These are phyloP conservation scores for Malurus elegans DNA, from an alignment of 2,113 vertebrate species.

Conservation along the genomic window DNA sequence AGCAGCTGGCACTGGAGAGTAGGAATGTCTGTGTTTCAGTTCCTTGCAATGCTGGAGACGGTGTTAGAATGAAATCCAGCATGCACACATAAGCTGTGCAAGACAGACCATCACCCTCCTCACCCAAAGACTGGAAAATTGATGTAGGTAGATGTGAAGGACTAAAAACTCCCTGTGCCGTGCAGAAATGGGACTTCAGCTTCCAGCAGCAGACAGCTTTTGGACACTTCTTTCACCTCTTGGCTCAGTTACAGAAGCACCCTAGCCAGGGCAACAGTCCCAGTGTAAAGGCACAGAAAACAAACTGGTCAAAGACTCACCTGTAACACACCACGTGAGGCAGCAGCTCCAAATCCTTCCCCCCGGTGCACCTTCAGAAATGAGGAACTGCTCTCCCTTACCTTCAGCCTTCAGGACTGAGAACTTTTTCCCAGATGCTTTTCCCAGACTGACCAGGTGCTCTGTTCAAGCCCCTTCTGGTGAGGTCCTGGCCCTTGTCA, in stretches of 20 bases:
- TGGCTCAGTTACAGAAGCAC: neutral
- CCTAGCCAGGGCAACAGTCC: neutral
- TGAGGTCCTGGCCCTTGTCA: neutral
- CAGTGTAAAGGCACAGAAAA: neutral
- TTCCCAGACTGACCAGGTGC: neutral
- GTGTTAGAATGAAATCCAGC: neutral
- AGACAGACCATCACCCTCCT: neutral
- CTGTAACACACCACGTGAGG: neutral
- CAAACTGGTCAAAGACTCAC: neutral
- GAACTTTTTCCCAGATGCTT: neutral
- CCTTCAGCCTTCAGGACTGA: neutral
- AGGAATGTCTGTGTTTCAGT: neutral
- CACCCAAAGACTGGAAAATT: neutral
- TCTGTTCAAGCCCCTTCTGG: neutral
- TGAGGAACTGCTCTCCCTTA: neutral
- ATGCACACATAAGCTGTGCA: accelerated
- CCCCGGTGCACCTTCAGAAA: neutral
- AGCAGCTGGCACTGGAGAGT: neutral
- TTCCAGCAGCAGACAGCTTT: neutral
- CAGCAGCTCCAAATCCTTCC: neutral
- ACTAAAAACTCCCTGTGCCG: neutral
- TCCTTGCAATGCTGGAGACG: neutral
- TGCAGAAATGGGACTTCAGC: neutral
- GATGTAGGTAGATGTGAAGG: accelerated
- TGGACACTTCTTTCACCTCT: neutral